Percentiles rank a stretch among this genome's conserved stretches.
Evolutionary conservation across 2,113 vertebrate species (phyloP).

Genomic region (rabbit (Oryctolagus cuniculus)): mOryCun1.1 NC_091432.1:4145501-4146000

Average conservation of each 20-base stretch:
- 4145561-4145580: background rate
- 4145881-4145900: background rate
- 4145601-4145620: background rate
- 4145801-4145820: background rate
- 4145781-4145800: background rate
- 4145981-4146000: too few relatives aligned
- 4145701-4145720: too few relatives aligned
- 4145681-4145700: accelerated
- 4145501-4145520: background rate
- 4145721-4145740: too few relatives aligned
- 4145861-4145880: background rate
- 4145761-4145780: background rate
- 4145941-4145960: background rate
- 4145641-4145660: background rate
- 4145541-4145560: background rate
- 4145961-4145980: background rate
- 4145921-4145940: too few relatives aligned
- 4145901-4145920: background rate
- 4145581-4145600: background rate
- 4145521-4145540: background rate
- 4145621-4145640: accelerated
- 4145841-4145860: background rate
- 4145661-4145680: background rate
- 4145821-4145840: too few relatives aligned
- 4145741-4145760: too few relatives aligned